Percentiles rank a stretch among this genome's conserved stretches.
These are phyloP conservation scores for Nibea albiflora DNA, from an alignment of 2,113 vertebrate species.

Conservation along the genomic window DNA sequence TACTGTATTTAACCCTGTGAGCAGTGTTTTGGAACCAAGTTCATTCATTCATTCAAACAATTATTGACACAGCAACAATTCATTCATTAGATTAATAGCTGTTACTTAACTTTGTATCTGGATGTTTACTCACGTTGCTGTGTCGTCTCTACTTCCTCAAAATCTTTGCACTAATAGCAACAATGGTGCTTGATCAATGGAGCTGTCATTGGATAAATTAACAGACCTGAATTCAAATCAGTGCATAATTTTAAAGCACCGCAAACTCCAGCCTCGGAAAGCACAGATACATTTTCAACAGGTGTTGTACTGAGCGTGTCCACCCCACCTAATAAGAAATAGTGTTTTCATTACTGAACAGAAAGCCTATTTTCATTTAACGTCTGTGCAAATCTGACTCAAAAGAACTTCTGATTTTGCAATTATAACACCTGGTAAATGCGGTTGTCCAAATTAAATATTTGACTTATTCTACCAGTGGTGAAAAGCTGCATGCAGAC, in stretches of 20 bases:
- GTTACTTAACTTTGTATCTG: neutral
- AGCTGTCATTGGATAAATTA: neutral
- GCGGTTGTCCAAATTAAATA: slow-evolving; percentile 10
- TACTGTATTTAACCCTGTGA: slow-evolving; percentile 4
- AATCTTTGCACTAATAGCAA: neutral
- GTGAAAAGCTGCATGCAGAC: neutral
- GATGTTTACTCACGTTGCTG: slow-evolving; percentile 11
- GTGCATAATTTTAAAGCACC: neutral
- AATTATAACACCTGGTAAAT: neutral
- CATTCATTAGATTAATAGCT: neutral
- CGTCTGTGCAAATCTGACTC: neutral
- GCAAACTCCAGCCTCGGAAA: neutral
- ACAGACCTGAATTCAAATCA: neutral
- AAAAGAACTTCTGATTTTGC: neutral
- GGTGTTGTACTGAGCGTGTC: neutral
- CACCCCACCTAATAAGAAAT: neutral
- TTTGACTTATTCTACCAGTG: slow-evolving; percentile 9
- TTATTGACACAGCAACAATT: neutral
- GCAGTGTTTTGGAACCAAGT: neutral
- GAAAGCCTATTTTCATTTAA: neutral
- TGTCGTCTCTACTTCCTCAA: neutral
- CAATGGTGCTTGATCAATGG: neutral
- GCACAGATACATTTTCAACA: neutral
- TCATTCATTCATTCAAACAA: neutral
- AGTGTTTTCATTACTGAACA: neutral